phyloP scores from a whole-genome alignment of 2,113 vertebrate species.

The Choloepus hoffmanni region DNA sequence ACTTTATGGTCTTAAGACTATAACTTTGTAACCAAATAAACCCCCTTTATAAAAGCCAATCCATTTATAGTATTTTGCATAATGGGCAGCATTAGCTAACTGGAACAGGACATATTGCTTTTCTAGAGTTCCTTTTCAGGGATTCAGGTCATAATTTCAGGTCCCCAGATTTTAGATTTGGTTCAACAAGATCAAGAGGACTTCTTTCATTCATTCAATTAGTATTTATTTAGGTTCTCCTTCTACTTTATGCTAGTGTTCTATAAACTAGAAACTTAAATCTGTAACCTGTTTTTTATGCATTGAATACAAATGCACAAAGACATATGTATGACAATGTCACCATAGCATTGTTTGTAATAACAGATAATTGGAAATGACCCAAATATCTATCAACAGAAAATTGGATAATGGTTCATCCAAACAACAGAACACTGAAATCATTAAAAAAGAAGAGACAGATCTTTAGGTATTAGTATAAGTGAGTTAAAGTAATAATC shows the following conservation, averaged over 20 bases:
- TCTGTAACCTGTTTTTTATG: neutral
- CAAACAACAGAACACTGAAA: neutral
- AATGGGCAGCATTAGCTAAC: no score
- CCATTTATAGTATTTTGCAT: no score
- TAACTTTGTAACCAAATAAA: no score
- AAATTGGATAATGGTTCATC: neutral
- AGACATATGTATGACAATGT: neutral
- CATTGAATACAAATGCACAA: neutral
- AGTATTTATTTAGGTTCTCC: neutral
- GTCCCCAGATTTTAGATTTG: neutral
- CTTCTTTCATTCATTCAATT: neutral
- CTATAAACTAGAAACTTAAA: neutral
- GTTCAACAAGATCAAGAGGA: neutral
- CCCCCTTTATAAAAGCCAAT: no score
- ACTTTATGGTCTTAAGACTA: no score
- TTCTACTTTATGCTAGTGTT: neutral
- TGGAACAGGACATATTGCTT: neutral
- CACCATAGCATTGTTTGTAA: neutral
- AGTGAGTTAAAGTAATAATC: neutral
- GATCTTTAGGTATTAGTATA: neutral
- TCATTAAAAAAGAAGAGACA: slow-evolving; percentile 6
- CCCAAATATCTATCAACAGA: neutral
- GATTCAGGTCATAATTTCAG: neutral
- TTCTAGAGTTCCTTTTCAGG: neutral
- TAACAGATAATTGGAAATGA: neutral